Evolutionary conservation across 2,888 invertebrate genomes (phyloP).

Genomic region (Geophilus truncorum): DNA sequence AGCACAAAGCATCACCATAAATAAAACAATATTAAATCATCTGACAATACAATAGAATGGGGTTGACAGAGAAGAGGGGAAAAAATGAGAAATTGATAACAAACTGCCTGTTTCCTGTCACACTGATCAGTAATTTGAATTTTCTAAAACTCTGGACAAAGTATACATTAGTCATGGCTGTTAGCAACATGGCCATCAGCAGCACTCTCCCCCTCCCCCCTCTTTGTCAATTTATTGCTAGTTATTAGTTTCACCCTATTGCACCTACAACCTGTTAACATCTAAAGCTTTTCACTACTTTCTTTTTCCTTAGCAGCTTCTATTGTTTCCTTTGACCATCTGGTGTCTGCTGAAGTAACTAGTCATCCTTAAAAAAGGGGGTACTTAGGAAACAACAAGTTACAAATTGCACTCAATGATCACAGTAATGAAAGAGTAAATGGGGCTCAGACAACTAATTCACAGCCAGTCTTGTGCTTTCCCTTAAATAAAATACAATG

Average conservation of each 20-base stretch:
- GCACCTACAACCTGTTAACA: conserved; percentile 1
- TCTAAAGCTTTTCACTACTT: no score
- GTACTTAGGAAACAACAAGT: background rate
- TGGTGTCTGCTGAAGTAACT: background rate
- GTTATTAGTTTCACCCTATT: conserved; percentile 2
- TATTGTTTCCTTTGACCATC: background rate
- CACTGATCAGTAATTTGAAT: background rate
- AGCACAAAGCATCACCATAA: background rate
- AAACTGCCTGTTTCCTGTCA: background rate
- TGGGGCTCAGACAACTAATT: no score
- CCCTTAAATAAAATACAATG: no score
- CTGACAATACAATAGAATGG: background rate
- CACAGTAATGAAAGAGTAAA: background rate
- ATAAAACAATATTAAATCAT: background rate
- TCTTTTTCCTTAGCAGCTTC: background rate
- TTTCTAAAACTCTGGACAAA: background rate
- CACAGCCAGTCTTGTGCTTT: no score
- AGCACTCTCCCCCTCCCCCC: background rate
- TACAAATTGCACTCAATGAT: background rate
- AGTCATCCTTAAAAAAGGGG: no score
- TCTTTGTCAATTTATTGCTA: background rate
- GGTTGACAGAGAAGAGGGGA: background rate
- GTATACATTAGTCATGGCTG: background rate
- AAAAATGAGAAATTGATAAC: background rate
- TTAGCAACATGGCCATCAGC: background rate